Percentiles rank a stretch among this genome's conserved stretches.
phyloP scores from a whole-genome alignment of 2,113 vertebrate species.

The Megaleporinus macrocephalus region DNA sequence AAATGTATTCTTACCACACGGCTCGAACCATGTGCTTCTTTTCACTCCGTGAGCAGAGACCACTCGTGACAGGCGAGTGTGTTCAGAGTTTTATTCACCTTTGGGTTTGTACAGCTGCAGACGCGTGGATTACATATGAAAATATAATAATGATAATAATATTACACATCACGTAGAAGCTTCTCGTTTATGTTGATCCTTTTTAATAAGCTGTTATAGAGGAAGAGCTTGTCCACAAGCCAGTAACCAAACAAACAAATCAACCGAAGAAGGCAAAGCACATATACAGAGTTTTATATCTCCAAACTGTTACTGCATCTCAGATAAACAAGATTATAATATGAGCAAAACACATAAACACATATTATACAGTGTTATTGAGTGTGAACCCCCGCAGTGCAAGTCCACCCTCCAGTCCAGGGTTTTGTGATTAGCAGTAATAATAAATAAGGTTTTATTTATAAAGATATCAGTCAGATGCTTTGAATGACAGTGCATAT shows the following conservation, averaged over 20 bases:
- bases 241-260: neutral
- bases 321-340: conserved; percentile 4
- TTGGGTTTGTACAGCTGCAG: conserved; percentile 3
- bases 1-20: conserved; percentile 85
- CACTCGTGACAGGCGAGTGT: too few relatives aligned
- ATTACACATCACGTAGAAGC: conserved; percentile 54
- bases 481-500: too few relatives aligned
- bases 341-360: neutral
- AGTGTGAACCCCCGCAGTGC: neutral
- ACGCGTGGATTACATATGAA: conserved; percentile 61
- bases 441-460: too few relatives aligned
- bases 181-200: neutral
- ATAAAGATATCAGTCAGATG: too few relatives aligned
- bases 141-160: conserved; percentile 63
- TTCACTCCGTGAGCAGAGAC: neutral
- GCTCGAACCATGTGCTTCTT: neutral
- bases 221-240: too few relatives aligned
- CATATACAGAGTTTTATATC: neutral
- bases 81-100: conserved; percentile 48
- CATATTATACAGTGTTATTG: neutral
- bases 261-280: neutral
- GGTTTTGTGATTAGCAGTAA: too few relatives aligned
- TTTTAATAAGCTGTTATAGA: conserved; percentile 21
- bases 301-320: neutral
- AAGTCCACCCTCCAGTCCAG: neutral